Conservation (phyloP, 1,140 invertebrate species). For the Melanaphis sacchari region DNA sequence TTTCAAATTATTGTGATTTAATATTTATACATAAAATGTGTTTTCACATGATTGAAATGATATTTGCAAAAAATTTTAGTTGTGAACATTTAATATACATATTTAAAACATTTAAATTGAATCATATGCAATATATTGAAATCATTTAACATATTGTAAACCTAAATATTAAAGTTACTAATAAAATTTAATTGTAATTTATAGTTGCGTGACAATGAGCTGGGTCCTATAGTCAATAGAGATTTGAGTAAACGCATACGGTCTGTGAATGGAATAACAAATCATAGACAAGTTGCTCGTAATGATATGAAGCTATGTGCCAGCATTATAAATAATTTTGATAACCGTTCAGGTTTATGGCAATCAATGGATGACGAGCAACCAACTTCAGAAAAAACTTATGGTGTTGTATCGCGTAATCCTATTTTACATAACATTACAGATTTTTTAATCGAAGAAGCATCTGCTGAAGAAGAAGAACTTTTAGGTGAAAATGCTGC, state of each 20-base stretch:
- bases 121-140: not conserved
- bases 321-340: constrained; percentile 93
- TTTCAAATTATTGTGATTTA: constrained; percentile 40
- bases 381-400: constrained; percentile 31
- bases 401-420: constrained; percentile 82
- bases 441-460: constrained; percentile 98
- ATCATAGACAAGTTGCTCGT: constrained; percentile 88
- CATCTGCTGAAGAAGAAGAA: constrained; percentile 97
- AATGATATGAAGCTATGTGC: constrained; percentile 94
- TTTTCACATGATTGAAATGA: not conserved
- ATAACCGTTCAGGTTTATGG: constrained; percentile 86
- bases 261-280: constrained; percentile 89
- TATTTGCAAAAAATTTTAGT: not conserved
- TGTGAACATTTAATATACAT: not conserved
- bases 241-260: constrained; percentile 92
- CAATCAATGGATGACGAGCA: constrained; percentile 58
- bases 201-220: constrained; percentile 87
- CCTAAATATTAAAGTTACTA: not conserved
- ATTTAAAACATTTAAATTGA: not conserved
- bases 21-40: not conserved
- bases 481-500: constrained; percentile 79
- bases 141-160: not conserved
- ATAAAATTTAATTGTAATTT: constrained; percentile 58
- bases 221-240: constrained; percentile 92
- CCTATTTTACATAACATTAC: constrained; percentile 97